A percentile compares a stretch with the other conserved stretches of the same genome.
Conservation (phyloP, 2,888 invertebrate genomes). For the Polietes domitor region DNA sequence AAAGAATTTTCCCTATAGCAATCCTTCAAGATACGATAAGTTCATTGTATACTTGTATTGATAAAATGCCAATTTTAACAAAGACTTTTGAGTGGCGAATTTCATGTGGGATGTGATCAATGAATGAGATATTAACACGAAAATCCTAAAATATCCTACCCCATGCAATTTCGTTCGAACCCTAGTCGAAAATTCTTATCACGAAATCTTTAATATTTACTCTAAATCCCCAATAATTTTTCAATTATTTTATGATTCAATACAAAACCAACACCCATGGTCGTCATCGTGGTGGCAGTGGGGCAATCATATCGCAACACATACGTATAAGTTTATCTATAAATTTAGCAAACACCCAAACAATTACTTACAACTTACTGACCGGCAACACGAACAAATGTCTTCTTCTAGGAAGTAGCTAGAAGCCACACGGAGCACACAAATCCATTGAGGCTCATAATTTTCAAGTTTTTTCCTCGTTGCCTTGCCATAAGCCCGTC, state of each 20-base stretch:
- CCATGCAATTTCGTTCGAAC: neutral
- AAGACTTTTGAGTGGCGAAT: neutral
- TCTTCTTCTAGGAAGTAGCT: constrained; percentile 1
- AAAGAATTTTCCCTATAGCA: too few species aligned
- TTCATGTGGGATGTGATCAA: neutral
- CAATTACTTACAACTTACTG: constrained; percentile 60
- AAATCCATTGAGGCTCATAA: constrained; percentile 68
- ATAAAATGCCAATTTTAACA: neutral
- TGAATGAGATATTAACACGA: neutral
- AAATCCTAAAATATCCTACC: neutral
- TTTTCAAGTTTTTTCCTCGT: constrained; percentile 65
- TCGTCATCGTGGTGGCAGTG: neutral
- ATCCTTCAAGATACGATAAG: too few species aligned
- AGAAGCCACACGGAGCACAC: constrained; percentile 5
- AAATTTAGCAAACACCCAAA: constrained; percentile 65
- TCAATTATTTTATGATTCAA: constrained; percentile 66
- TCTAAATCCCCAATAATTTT: constrained; percentile 61
- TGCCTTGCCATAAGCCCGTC: constrained; percentile 14
- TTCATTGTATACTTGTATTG: too few species aligned
- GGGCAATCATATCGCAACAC: constrained; percentile 52
- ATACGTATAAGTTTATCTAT: constrained; percentile 53
- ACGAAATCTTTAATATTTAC: constrained; percentile 49
- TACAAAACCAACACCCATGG: constrained; percentile 25
- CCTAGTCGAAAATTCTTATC: constrained; percentile 41
- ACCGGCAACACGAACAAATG: constrained; percentile 21